These are phyloP conservation scores for Chirona hameri DNA, from an alignment of 2,888 invertebrate genomes.

Conservation along the genomic window DNA sequence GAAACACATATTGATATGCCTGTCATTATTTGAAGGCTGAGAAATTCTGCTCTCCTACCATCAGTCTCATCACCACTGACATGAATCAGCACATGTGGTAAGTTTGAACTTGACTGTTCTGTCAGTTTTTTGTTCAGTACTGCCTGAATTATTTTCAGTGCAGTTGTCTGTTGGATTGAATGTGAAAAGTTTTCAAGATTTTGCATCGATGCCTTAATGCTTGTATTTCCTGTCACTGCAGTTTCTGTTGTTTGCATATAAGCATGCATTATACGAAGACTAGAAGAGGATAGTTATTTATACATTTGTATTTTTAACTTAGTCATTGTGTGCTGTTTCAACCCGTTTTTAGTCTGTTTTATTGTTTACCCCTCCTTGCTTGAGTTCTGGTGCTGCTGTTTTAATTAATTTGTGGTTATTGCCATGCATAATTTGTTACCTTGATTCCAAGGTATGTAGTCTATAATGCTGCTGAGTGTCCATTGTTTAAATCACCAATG, in stretches of 20 bases:
- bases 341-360: not conserved
- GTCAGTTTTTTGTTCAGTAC: not conserved
- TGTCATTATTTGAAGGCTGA: too few species aligned
- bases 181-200: too few species aligned
- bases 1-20: too few species aligned
- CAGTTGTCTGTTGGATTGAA: too few species aligned
- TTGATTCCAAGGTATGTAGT: too few species aligned
- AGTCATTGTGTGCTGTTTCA: not conserved
- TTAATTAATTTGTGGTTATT: not conserved
- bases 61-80: not conserved
- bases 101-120: not conserved
- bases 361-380: too few species aligned
- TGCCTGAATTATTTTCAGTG: not conserved
- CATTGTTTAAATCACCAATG: not conserved
- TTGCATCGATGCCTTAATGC: too few species aligned
- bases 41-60: not conserved
- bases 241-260: not conserved
- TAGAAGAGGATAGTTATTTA: not conserved
- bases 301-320: not conserved
- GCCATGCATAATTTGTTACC: not conserved
- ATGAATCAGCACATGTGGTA: not conserved
- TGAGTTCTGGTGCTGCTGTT: too few species aligned
- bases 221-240: not conserved
- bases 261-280: not conserved
- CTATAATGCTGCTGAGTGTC: too few species aligned